Evolutionary conservation across 2,888 invertebrate species (phyloP).

Genomic region (Drosophila pullipes): DNA sequence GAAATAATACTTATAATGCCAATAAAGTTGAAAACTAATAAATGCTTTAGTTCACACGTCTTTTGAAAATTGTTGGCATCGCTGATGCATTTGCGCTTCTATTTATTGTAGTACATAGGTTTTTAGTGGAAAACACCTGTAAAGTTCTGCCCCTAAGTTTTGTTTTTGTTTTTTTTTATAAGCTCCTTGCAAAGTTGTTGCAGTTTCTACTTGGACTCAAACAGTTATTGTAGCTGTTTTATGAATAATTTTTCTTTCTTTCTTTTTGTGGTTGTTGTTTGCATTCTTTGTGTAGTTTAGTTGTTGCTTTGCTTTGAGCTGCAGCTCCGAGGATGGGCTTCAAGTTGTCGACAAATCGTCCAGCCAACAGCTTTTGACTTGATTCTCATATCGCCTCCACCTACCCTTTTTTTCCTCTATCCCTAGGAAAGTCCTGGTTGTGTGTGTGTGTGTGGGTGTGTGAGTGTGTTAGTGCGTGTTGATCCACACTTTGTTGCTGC

Average conservation of each 20-base stretch:
- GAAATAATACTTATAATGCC: neutral
- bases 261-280: slow-evolving; percentile 4
- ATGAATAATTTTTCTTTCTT: neutral
- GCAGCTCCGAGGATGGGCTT: slow-evolving; percentile 24
- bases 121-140: slow-evolving; percentile 2
- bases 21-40: neutral
- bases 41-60: neutral
- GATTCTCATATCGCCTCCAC: slow-evolving; percentile 11
- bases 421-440: neutral
- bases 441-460: neutral
- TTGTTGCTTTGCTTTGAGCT: slow-evolving; percentile 7
- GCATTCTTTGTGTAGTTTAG: slow-evolving; percentile 10
- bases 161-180: neutral
- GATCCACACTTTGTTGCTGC: slow-evolving; percentile 51
- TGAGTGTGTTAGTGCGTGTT: slow-evolving; percentile 17
- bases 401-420: neutral
- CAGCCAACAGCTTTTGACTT: slow-evolving; percentile 35
- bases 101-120: neutral
- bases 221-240: neutral
- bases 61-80: neutral
- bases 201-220: neutral
- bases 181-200: neutral
- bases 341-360: slow-evolving; percentile 40
- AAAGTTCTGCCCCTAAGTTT: neutral
- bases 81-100: neutral